A percentile compares a stretch with the other conserved stretches of the same genome.
These are phyloP conservation scores for Drosophila quinaria DNA, from an alignment of 2,888 invertebrate species.

Conservation along the genomic window DNA sequence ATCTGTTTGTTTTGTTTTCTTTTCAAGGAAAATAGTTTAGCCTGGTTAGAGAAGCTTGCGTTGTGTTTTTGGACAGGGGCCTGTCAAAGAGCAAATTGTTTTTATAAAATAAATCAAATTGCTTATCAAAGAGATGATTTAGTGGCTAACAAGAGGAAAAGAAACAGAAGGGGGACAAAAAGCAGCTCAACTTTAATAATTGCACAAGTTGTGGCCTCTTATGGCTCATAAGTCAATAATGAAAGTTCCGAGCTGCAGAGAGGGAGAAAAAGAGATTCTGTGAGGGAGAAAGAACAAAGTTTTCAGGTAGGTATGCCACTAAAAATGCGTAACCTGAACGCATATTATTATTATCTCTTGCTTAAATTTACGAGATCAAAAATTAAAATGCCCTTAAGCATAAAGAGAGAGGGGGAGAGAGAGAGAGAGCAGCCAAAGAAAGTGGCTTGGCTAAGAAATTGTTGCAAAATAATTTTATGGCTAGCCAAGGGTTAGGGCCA, in stretches of 20 bases:
- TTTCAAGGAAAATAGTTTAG: constrained; percentile 67
- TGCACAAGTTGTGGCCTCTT: constrained; percentile 78
- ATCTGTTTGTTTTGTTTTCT: constrained; percentile 40
- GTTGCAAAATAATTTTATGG: constrained; percentile 81
- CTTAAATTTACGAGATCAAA: constrained; percentile 82
- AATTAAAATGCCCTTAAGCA: constrained; percentile 78
- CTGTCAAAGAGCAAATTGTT: constrained; percentile 74
- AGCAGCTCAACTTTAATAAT: constrained; percentile 74
- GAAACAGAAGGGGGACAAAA: background rate
- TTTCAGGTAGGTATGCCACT: constrained; percentile 61
- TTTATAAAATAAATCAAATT: constrained; percentile 79
- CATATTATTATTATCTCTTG: constrained; percentile 82
- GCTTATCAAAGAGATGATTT: constrained; percentile 80
- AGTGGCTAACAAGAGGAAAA: constrained; percentile 47
- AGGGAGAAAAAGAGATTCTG: background rate
- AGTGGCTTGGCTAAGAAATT: constrained; percentile 71
- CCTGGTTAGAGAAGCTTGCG: constrained; percentile 48
- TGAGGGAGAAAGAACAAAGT: constrained; percentile 46
- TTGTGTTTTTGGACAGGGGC: constrained; percentile 56
- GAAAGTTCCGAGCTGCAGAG: constrained; percentile 18
- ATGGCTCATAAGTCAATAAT: constrained; percentile 79
- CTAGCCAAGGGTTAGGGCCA: constrained; percentile 68
- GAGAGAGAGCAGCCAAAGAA: constrained; percentile 28
- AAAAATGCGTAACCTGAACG: constrained; percentile 76
- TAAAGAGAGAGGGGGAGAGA: background rate